Evolutionary conservation across 2,888 invertebrate species (phyloP), one percentile per base, ranked within the genome.

Genomic region (Oxytorus armatus): DNA sequence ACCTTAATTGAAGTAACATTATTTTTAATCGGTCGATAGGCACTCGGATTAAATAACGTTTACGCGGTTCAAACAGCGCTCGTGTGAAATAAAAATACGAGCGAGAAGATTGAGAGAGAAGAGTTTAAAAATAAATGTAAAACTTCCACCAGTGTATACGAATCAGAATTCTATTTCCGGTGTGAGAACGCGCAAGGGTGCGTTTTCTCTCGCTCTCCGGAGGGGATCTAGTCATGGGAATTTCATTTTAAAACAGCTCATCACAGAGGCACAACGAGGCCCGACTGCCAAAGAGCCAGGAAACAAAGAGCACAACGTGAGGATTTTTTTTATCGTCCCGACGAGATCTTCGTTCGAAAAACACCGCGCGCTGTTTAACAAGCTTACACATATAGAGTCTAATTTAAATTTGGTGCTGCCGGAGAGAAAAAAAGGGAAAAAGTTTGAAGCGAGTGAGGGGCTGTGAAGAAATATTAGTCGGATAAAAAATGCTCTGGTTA

Each of bases 111-210:
- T 1, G 16, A n/a, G 14, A 11, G 42, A 29, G 25, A 25, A n/a
- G 42, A 4, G 25, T 18, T 33, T n/a, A 18, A 55, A 21, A 57
- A 70, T 29, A 42, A 70, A 33, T 44, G n/a, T 29, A n/a, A 68
- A 63, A 44, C 11, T 25, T 10, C 18, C 3, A 42, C 42, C 18
- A 59, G 77, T 44, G n/a, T n/a, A n/a, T n/a, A 59, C 80, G 77
- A 77, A 77, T 77, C 70, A 82, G 70, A 82, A 82, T 80, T 82
- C 80, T 82, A 82, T 82, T 82, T 82, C 82, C 82, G 82, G 70
- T 82, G 51, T 42, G 25, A 11, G 44, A 29, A 29, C 47, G n/a
- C 23, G 36, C 44, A 65, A 65, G 77, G 77, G 77, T 74, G n/a
- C n/a, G n/a, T n/a, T n/a, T n/a, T 80, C 69, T 74, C 80, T 77